Evolutionary conservation across 2,797 vertebrate genomes (phyloP).

Genomic region (Sphenopsis melanotis): DNA sequence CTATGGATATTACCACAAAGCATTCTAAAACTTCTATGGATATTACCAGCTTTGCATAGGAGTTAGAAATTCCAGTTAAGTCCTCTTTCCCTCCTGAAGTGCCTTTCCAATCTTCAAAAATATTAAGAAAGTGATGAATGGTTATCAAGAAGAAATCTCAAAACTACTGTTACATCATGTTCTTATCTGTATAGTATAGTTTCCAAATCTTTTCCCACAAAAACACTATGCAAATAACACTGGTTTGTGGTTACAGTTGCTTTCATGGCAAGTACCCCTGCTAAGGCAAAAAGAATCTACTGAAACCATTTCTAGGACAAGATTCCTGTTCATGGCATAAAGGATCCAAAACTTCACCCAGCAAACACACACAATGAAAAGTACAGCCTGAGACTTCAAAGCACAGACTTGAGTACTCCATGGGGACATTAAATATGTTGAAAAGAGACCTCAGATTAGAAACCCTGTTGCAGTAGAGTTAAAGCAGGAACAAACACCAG

Average conservation of each 20-base stretch:
- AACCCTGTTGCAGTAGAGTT: background rate
- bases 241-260: background rate
- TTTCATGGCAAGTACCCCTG: background rate
- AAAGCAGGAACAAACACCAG: background rate
- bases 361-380: background rate
- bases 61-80: background rate
- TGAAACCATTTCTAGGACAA: background rate
- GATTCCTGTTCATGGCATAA: background rate
- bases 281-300: background rate
- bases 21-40: background rate
- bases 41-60: background rate
- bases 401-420: background rate
- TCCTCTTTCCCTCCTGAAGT: background rate
- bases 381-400: background rate
- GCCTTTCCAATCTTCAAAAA: background rate
- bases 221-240: background rate
- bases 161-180: background rate
- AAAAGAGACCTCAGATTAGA: background rate
- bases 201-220: background rate
- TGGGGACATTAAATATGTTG: background rate
- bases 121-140: background rate
- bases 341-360: background rate
- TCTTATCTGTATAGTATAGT: background rate
- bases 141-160: background rate
- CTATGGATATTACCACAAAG: background rate